Base-by-base conservation (phyloP, 2,888 invertebrate species). In the Pachydiplax longipennis region DNA sequence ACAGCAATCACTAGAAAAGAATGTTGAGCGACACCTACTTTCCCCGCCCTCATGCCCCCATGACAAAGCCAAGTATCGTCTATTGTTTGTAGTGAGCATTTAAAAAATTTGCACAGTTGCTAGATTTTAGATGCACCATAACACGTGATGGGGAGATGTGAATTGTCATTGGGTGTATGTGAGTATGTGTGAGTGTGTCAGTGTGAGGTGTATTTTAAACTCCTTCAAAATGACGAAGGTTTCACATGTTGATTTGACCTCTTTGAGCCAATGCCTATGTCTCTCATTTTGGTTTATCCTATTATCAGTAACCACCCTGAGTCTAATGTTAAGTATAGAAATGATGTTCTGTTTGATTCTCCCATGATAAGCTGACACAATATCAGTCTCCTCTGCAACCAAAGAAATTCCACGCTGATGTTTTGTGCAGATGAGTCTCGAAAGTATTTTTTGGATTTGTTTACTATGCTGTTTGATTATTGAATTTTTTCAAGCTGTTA, bases 101-200 rank as follows among this genome's bases (percentile, higher is more conserved):
- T 58, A 87, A 87, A 87, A 87, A 87, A 87, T 61, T 87, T 87
- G 87, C 87, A 87, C 87, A 87, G 87, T 87, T 87, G 87, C 87
- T 87, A 87, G 87, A 87, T 87, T 65, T 87, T 87, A 87, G 87
- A 87, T 87, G 87, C 87, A 87, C 87, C 87, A 87, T 58, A 61
- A 87, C 87, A 87, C 87, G 87, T 87, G 87, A 87, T 61, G 87
- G 87, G 53, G 37, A 61, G 65, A 87, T 58, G 87, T 87, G 87
- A 61, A 65, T 61, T 87, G 87, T 87, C 61, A 87, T 87, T 73
- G 73, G 25, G 73, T 73, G 73, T 73, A 37, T 87, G 83, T 83
- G 83, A 83, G 37, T 87, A 61, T 37, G 37, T 87, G 87, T 87
- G 87, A 37, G 87, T 61, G 87, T 87, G 87, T 87, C 61, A 61